Base-by-base conservation (phyloP, 2,888 invertebrate species). In the Brenthis hecate region DNA sequence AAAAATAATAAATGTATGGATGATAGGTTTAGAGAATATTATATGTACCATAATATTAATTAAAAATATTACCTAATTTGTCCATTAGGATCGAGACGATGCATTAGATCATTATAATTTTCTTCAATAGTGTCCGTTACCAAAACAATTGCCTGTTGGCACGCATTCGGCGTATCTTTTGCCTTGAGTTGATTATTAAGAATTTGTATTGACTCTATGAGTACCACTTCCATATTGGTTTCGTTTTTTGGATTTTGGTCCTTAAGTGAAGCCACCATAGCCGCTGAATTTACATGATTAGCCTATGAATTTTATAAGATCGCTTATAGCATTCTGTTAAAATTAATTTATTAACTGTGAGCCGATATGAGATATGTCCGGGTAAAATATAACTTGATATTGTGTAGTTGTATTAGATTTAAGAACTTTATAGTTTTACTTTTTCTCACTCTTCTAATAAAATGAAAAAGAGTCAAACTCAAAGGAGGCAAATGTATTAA, bases 81-180 rank as follows among this genome's bases (percentile, higher is more conserved):
- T 36, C 89, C 90, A 23, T 81, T 81, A 3, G 88, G 91, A 63
- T 92, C 92, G 2, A 88, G 69, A 2, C 77, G 71, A 13, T 77
- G 74, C 81, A 92, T 81, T 13, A 84, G 68, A 0, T 80, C 76
- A 0, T 89, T 87, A 64, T 76, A 87, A 71, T 92, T 90, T 4
- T 75, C 81, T 51, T 89, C 83, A 4, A 92, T 75, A 51, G 85
- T 88, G 72, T 92, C 92, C 0, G 91, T 86, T 13, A 92, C 74
- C n/a, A 92, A 74, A 4, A 92, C 85, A 54, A 92, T 88, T 5
- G 89, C 92, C 73, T 92, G 92, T 72, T 92, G 92, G 70, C 92
- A 92, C 0, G 91, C 82, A 1, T 76, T 77, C 1, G 87, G 84
- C 0, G 83, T 81, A 16, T 84, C 83, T 0, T 74, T 70, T 0